phyloP scores from a whole-genome alignment of 2,797 vertebrate species.

The Lithobates sylvaticus region DNA sequence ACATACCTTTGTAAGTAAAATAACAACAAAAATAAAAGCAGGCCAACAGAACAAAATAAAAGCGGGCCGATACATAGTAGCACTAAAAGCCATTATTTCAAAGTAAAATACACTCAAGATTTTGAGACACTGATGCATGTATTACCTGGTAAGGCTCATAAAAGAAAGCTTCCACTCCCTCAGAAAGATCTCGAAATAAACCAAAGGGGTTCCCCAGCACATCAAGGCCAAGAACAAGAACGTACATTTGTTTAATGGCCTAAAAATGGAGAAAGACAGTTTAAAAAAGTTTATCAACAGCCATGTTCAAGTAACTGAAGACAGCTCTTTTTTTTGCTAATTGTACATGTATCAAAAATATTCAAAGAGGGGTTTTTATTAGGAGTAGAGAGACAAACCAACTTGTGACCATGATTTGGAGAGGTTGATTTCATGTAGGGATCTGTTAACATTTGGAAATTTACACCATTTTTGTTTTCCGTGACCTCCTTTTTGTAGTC shows the following conservation, averaged over 20 bases:
- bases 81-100: background rate
- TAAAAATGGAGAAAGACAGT: slow-evolving; percentile 67
- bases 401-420: too few relatives aligned
- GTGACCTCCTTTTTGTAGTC: too few relatives aligned
- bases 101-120: background rate
- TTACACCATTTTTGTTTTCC: too few relatives aligned
- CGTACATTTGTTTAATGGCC: slow-evolving; percentile 98
- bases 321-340: too few relatives aligned
- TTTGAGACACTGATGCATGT: background rate
- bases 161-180: slow-evolving; percentile 98
- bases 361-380: too few relatives aligned
- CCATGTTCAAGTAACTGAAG: too few relatives aligned
- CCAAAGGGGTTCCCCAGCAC: slow-evolving; percentile 97
- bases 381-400: too few relatives aligned
- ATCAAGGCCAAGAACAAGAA: slow-evolving; percentile 95
- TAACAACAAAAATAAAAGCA: background rate
- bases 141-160: slow-evolving; percentile 97
- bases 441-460: too few relatives aligned
- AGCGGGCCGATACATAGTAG: background rate
- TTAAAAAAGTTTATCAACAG: too few relatives aligned
- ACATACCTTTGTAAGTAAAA: too few relatives aligned
- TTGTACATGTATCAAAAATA: too few relatives aligned
- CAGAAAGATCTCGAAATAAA: slow-evolving; percentile 93
- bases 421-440: too few relatives aligned
- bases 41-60: background rate